These are phyloP conservation scores for Lymantria monacha DNA, from an alignment of 2,888 invertebrate species.

Conservation along the genomic window DNA sequence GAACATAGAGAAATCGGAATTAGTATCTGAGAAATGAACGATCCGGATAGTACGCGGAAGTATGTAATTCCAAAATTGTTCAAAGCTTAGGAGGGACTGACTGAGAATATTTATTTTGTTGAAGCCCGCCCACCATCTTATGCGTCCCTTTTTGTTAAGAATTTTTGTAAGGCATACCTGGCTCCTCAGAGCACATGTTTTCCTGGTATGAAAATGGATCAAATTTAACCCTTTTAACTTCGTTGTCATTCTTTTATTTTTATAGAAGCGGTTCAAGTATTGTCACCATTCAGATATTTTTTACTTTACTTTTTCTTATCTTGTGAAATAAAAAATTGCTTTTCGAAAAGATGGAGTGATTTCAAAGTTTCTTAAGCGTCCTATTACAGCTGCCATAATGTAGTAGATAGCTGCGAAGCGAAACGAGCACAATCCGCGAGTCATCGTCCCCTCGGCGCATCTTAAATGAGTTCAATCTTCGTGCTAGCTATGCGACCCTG, in stretches of 20 bases:
- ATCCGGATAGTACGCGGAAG: background rate
- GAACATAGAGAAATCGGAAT: background rate
- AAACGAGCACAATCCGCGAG: constrained; percentile 32
- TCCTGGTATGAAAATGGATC: constrained; percentile 62
- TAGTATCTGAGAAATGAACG: background rate
- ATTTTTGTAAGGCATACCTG: constrained; percentile 1
- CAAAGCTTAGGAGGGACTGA: constrained; percentile 30
- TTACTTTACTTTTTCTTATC: background rate
- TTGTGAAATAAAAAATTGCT: background rate
- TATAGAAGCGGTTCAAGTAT: background rate
- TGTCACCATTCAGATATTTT: background rate
- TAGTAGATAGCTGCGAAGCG: constrained; percentile 19
- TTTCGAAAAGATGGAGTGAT: background rate
- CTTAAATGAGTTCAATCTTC: constrained; percentile 41
- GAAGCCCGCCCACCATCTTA: constrained; percentile 5
- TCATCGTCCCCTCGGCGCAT: constrained; percentile 37
- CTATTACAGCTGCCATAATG: constrained; percentile 13
- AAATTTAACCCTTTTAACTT: constrained; percentile 46
- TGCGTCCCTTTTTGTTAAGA: constrained; percentile 14
- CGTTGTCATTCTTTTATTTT: background rate
- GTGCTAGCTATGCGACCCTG: constrained; percentile 41
- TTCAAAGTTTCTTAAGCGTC: constrained; percentile 9
- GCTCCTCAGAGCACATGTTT: constrained; percentile 34
- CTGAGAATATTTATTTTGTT: constrained; percentile 20
- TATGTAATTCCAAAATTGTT: background rate